These are phyloP conservation scores for Clistopyga incitator DNA, from an alignment of 2,888 invertebrate species.

Conservation along the genomic window DNA sequence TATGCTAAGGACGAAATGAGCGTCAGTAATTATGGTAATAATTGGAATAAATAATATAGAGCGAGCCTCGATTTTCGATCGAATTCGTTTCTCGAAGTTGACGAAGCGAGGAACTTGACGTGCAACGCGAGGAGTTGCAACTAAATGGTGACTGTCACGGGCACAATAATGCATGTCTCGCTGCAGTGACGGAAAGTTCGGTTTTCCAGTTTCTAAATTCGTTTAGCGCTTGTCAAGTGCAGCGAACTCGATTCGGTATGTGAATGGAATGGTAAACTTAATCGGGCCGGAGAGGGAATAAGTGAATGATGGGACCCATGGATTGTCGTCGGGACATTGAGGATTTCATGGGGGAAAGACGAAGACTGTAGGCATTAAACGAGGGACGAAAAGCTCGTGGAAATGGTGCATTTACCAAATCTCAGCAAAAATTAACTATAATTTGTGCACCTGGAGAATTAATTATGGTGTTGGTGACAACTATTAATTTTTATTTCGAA, in stretches of 20 bases:
- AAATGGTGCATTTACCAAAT: too few relatives aligned
- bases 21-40: too few relatives aligned
- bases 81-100: not conserved
- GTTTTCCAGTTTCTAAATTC: conserved; percentile 8
- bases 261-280: conserved; percentile 41
- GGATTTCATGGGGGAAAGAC: not conserved
- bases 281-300: conserved; percentile 24
- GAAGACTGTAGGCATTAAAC: not conserved
- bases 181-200: not conserved
- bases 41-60: too few relatives aligned
- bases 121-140: not conserved
- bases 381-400: too few relatives aligned
- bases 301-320: conserved; percentile 32
- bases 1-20: too few relatives aligned
- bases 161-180: not conserved
- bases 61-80: not conserved
- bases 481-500: too few relatives aligned
- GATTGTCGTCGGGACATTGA: not conserved
- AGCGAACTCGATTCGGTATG: conserved; percentile 46
- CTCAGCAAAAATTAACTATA: too few relatives aligned
- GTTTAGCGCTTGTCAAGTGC: conserved; percentile 42
- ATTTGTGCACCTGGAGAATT: too few relatives aligned
- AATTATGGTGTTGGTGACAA: too few relatives aligned
- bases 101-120: not conserved
- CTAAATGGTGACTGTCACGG: conserved; percentile 9